Percentiles rank a stretch among this genome's conserved stretches.
Evolutionary conservation across 1,140 invertebrate species (phyloP).

Genomic region (Geopemphigus sp.): DNA sequence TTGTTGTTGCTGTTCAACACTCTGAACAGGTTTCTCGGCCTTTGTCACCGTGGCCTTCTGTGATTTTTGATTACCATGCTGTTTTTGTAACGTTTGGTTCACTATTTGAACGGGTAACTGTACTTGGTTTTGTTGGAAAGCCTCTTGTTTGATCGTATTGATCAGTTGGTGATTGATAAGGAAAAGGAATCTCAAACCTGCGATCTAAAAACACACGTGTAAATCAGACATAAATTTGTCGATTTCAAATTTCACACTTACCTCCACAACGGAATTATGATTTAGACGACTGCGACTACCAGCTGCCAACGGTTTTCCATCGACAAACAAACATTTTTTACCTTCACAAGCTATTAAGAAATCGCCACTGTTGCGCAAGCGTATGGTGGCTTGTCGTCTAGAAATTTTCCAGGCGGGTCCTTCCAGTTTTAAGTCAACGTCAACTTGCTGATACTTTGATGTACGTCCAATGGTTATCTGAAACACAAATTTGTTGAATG

Average conservation of each 20-base stretch:
- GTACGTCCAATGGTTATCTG: slow-evolving; percentile 88
- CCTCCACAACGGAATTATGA: slow-evolving; percentile 93
- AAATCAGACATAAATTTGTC: not conserved
- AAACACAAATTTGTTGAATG: slow-evolving; percentile 50
- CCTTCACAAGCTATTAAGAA: slow-evolving; percentile 93
- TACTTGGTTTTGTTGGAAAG: slow-evolving; percentile 53
- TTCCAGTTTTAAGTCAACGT: slow-evolving; percentile 91
- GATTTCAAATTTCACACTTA: slow-evolving; percentile 56
- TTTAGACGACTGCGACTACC: slow-evolving; percentile 84
- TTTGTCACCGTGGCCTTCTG: slow-evolving; percentile 30
- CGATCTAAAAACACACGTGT: slow-evolving; percentile 65
- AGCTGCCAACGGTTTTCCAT: slow-evolving; percentile 81
- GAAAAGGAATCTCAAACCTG: slow-evolving; percentile 87
- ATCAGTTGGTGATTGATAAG: slow-evolving; percentile 90
- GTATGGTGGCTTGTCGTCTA: slow-evolving; percentile 82
- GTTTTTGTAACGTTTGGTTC: slow-evolving; percentile 35
- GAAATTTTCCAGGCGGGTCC: slow-evolving; percentile 85
- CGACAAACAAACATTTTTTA: slow-evolving; percentile 90
- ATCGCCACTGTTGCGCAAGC: slow-evolving; percentile 86
- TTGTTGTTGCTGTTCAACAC: slow-evolving; percentile 21
- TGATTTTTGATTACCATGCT: slow-evolving; percentile 15
- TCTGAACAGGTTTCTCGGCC: slow-evolving; percentile 3
- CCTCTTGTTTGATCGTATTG: slow-evolving; percentile 77
- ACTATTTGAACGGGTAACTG: slow-evolving; percentile 40
- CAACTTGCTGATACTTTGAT: slow-evolving; percentile 84